Evolutionary conservation across 2,113 vertebrate species (phyloP).

Genomic region (Austrofundulus limnaeus): DNA sequence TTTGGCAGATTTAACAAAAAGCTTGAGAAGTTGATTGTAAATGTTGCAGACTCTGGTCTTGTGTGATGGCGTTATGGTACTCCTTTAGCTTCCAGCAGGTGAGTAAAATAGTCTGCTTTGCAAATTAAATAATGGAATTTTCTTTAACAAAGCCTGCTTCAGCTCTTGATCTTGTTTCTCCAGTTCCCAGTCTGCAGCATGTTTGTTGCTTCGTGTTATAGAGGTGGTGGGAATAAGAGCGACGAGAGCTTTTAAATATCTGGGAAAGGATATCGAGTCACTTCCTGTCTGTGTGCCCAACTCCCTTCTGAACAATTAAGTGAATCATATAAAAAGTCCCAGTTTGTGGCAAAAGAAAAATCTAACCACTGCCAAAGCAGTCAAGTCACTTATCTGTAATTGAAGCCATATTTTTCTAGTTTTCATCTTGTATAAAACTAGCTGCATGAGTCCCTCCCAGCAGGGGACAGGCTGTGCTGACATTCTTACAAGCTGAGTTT

Average conservation of each 20-base stretch:
- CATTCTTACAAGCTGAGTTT: conserved; percentile 23
- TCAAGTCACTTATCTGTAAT: conserved; percentile 40
- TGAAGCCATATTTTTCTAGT: conserved; percentile 44
- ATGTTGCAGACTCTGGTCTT: too few relatives aligned
- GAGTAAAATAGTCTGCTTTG: too few relatives aligned
- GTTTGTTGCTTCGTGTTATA: conserved; percentile 1
- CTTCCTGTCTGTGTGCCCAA: conserved; percentile 54
- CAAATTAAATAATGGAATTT: too few relatives aligned
- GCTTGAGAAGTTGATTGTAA: too few relatives aligned
- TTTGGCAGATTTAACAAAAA: too few relatives aligned
- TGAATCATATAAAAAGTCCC: conserved; percentile 65
- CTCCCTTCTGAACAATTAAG: conserved; percentile 56
- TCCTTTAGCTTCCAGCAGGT: too few relatives aligned
- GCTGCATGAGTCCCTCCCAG: conserved; percentile 24
- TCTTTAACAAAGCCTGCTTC: too few relatives aligned
- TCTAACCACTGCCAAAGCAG: conserved; percentile 28
- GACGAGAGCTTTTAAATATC: conserved; percentile 30
- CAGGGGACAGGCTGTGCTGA: conserved; percentile 14
- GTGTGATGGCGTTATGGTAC: too few relatives aligned
- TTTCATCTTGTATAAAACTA: conserved; percentile 23
- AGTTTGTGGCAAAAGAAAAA: conserved; percentile 34
- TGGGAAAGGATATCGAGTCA: conserved; percentile 68
- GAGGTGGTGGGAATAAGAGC: conserved; percentile 43
- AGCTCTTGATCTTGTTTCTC: not conserved
- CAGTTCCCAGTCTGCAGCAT: conserved; percentile 6